Evolutionary conservation across 2,113 vertebrate species (phyloP).

Genomic region (Euleptes europaea): DNA sequence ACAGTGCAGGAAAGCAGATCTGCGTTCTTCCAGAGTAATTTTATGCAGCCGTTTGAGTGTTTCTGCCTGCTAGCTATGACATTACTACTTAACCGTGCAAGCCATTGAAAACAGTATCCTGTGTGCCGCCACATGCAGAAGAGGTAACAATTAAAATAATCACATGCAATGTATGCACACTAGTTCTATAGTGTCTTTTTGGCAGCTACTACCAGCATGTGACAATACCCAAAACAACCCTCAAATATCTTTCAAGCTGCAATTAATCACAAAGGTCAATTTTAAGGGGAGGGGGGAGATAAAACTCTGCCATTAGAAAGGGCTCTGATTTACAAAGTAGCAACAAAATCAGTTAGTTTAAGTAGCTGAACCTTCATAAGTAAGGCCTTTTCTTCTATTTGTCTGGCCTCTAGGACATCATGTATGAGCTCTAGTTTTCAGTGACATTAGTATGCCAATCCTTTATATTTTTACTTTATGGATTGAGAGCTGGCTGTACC

Average conservation of each 20-base stretch:
- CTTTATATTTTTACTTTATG: not conserved
- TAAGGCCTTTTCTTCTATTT: not conserved
- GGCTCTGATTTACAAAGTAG: not conserved
- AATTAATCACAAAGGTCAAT: not conserved
- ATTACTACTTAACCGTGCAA: not conserved
- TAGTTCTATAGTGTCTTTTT: not conserved
- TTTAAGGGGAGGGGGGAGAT: not conserved
- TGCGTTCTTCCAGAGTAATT: too few relatives aligned
- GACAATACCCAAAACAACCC: not conserved
- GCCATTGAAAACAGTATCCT: not conserved
- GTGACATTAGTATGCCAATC: not conserved
- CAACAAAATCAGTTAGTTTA: not conserved
- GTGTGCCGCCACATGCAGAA: not conserved
- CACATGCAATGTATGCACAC: not conserved
- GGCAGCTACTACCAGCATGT: not conserved
- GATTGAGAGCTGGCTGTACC: too few relatives aligned
- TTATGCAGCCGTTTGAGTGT: not conserved
- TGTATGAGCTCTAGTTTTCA: not conserved
- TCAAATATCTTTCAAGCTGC: not conserved
- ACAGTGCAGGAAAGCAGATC: too few relatives aligned
- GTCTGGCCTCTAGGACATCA: not conserved
- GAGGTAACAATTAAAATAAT: not conserved
- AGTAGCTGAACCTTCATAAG: too few relatives aligned
- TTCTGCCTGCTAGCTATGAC: not conserved
- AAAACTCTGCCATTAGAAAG: not conserved